These are phyloP conservation scores for Bos taurus DNA, from an alignment of 2,113 vertebrate genomes.

Conservation along the genomic window DNA sequence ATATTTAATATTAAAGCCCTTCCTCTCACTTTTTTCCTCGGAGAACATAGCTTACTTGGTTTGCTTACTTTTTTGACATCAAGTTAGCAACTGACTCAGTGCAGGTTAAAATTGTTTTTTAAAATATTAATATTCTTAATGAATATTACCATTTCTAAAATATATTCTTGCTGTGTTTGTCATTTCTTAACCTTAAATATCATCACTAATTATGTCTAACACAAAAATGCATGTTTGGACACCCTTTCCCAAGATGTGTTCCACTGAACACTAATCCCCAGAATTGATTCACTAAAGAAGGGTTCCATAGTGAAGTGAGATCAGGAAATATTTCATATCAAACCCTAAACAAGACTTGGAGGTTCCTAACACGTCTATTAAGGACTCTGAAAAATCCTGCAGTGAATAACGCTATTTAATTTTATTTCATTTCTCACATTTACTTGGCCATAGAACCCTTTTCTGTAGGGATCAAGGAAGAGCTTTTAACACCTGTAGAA, in stretches of 20 bases:
- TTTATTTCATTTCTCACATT: slow-evolving; percentile 28
- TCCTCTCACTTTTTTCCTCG: slow-evolving; percentile 5
- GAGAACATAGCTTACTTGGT: neutral
- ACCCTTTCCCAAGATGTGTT: slow-evolving; percentile 6
- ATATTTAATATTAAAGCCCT: neutral
- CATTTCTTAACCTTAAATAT: slow-evolving; percentile 37
- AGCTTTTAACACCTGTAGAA: neutral
- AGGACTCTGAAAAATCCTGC: neutral
- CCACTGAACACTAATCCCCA: neutral
- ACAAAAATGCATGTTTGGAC: neutral
- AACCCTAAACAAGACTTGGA: neutral
- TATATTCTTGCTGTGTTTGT: neutral
- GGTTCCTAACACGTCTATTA: neutral
- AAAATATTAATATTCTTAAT: slow-evolving; percentile 12
- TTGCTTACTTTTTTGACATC: neutral
- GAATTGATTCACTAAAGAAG: neutral
- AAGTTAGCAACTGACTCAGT: slow-evolving; percentile 11
- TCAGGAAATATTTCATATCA: neutral
- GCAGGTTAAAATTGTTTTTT: slow-evolving; percentile 8
- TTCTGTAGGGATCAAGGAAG: neutral
- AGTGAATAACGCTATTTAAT: neutral
- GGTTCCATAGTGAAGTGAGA: neutral
- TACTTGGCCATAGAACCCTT: neutral
- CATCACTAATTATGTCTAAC: neutral
- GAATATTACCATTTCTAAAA: slow-evolving; percentile 29